phyloP scores from a whole-genome alignment of 2,797 vertebrate species.

The Monodelphis domestica region DNA sequence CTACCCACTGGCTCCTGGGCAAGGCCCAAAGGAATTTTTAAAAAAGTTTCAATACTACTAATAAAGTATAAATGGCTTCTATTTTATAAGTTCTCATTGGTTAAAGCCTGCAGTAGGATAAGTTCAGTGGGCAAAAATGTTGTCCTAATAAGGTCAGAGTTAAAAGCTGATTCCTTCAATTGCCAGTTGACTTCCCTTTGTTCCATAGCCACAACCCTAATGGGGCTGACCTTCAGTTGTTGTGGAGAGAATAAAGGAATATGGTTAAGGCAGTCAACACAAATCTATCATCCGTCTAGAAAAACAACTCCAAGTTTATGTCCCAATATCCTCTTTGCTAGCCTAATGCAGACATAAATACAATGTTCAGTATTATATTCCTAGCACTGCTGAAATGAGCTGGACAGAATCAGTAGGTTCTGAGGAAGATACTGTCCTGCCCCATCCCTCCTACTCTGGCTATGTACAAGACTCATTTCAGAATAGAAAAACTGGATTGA shows the following conservation, averaged over 20 bases:
- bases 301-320: neutral
- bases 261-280: neutral
- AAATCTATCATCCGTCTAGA: neutral
- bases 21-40: neutral
- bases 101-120: neutral
- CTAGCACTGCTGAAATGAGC: neutral
- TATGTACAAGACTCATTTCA: neutral
- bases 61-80: neutral
- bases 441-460: neutral
- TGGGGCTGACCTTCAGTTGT: neutral
- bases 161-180: neutral
- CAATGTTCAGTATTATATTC: neutral
- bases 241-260: neutral
- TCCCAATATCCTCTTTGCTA: neutral
- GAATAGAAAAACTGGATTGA: neutral
- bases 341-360: neutral
- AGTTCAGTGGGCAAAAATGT: neutral
- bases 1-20: neutral
- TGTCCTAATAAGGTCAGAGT: neutral
- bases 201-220: neutral
- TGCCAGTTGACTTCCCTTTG: neutral
- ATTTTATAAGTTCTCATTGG: neutral
- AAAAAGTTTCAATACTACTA: neutral
- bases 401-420: neutral
- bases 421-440: neutral